These are phyloP conservation scores for Theretra japonica DNA, from an alignment of 2,888 invertebrate species.

Conservation along the genomic window DNA sequence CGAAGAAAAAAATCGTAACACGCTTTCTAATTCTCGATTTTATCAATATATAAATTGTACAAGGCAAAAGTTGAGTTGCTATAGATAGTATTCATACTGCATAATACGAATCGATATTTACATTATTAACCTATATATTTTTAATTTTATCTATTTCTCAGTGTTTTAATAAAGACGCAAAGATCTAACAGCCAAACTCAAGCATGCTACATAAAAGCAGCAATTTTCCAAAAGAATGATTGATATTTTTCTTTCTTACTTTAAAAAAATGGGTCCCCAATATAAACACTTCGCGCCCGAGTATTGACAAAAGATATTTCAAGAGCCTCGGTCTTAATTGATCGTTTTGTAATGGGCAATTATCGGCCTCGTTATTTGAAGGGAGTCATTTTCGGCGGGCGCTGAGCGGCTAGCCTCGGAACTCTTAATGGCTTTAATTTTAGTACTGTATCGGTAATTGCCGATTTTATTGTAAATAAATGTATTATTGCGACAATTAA, in stretches of 20 bases:
- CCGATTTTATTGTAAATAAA: slow-evolving; percentile 7
- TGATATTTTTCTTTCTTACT: too few relatives aligned
- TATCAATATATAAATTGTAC: not conserved
- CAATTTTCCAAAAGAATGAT: too few relatives aligned
- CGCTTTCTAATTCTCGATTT: not conserved
- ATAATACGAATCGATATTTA: too few relatives aligned
- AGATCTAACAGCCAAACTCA: not conserved
- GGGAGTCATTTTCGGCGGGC: slow-evolving; percentile 3
- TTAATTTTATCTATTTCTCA: too few relatives aligned
- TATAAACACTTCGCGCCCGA: slow-evolving; percentile 1
- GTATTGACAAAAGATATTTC: not conserved
- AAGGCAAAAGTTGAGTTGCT: not conserved
- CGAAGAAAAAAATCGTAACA: not conserved
- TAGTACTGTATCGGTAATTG: slow-evolving; percentile 3
- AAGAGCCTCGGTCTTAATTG: not conserved
- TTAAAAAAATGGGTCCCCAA: not conserved
- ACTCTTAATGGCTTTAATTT: slow-evolving; percentile 16
- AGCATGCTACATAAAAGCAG: not conserved
- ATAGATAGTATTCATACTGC: not conserved
- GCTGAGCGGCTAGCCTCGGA: not conserved
- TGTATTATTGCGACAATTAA: slow-evolving; percentile 12
- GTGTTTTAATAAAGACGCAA: too few relatives aligned
- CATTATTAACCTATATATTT: too few relatives aligned
- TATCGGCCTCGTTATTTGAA: slow-evolving; percentile 1
- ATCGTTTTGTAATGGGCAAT: slow-evolving; percentile 2